Percentiles rank a stretch among this genome's conserved stretches.
These are phyloP conservation scores for Todiramphus chloris DNA, from an alignment of 2,113 vertebrate genomes.

Conservation along the genomic window DNA sequence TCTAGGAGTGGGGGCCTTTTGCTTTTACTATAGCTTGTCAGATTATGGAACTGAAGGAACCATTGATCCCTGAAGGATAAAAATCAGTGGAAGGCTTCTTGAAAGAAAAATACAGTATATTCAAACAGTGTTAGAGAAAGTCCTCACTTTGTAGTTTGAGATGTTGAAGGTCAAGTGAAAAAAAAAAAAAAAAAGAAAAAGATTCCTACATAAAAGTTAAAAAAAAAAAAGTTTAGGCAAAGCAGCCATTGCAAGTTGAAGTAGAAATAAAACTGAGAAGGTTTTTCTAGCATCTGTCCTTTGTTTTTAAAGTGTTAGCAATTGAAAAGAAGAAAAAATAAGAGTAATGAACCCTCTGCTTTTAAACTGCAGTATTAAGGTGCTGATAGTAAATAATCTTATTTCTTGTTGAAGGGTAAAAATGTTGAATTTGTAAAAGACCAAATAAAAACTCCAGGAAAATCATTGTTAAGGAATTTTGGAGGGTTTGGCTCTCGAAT, in stretches of 20 bases:
- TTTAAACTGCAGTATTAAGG: background rate
- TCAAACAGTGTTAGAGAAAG: slow-evolving; percentile 61
- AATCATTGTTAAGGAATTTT: background rate
- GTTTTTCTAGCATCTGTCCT: background rate
- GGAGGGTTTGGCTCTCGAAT: background rate
- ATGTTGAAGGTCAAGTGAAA: slow-evolving; percentile 59
- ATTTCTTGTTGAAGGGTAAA: background rate
- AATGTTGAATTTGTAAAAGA: background rate
- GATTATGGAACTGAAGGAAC: slow-evolving; percentile 63
- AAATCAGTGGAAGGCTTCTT: slow-evolving; percentile 67
- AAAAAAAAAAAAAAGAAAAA: background rate
- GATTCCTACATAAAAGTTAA: background rate
- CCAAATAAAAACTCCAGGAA: background rate
- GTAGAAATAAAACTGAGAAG: slow-evolving; percentile 20
- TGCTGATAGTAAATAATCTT: background rate
- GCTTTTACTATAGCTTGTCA: slow-evolving; percentile 61
- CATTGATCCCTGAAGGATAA: slow-evolving; percentile 69
- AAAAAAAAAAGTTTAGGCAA: background rate
- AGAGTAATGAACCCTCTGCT: background rate
- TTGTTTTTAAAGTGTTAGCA: slow-evolving; percentile 23
- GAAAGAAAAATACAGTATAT: slow-evolving; percentile 62
- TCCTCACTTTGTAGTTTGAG: slow-evolving; percentile 64
- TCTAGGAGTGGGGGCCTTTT: slow-evolving; percentile 17
- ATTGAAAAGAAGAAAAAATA: background rate
- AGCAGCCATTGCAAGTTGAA: background rate